Percentiles rank a stretch among this genome's conserved stretches.
These are phyloP conservation scores for Irena cyanogastra DNA, from an alignment of 2,113 vertebrate genomes.

Conservation along the genomic window DNA sequence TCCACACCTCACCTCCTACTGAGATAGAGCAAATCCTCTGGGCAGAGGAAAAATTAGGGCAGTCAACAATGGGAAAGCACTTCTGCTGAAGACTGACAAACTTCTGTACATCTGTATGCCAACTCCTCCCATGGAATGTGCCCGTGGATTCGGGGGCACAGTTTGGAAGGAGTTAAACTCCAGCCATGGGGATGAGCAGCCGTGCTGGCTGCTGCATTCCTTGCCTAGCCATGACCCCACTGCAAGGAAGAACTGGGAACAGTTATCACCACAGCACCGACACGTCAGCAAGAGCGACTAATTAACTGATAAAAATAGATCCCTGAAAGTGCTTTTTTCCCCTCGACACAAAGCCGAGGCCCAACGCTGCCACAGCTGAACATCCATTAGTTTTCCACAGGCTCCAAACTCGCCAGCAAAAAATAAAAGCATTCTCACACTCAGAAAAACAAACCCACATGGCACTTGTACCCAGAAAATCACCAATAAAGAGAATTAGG, in stretches of 20 bases:
- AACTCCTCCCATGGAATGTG: background rate
- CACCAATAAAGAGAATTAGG: background rate
- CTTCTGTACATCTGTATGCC: fast-evolving
- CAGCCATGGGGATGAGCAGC: background rate
- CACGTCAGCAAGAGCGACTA: conserved; percentile 17
- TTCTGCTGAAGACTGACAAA: background rate
- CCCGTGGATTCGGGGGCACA: background rate
- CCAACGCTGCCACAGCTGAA: fast-evolving
- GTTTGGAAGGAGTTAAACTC: background rate
- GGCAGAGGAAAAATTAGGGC: background rate
- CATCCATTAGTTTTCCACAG: background rate
- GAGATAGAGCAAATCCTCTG: fast-evolving
- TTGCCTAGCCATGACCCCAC: background rate
- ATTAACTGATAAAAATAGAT: conserved; percentile 55
- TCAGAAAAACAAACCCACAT: background rate
- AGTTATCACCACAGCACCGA: background rate
- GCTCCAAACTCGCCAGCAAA: background rate
- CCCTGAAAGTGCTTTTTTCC: background rate
- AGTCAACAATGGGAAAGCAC: background rate
- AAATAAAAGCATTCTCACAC: background rate
- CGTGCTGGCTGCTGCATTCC: background rate
- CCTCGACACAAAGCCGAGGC: background rate
- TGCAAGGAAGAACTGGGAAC: background rate
- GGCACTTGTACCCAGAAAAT: background rate
- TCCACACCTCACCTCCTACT: background rate